Evolutionary conservation across 2,113 vertebrate genomes (phyloP).

Genomic region (Podarcis raffonei): DNA sequence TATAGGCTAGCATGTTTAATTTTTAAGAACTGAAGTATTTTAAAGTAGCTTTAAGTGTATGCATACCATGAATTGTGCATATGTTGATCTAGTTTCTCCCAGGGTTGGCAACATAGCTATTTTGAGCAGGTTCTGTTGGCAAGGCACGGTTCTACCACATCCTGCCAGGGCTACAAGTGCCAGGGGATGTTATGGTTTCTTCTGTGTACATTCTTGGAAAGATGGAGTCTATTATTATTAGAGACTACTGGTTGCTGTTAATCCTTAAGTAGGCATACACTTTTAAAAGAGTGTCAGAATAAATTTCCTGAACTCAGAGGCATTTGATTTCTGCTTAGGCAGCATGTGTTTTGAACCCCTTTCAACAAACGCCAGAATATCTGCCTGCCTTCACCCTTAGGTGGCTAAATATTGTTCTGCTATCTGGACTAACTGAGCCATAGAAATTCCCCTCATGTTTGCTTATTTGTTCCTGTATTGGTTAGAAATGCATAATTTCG

Average conservation of each 20-base stretch:
- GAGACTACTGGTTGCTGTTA: background rate
- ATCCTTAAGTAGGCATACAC: background rate
- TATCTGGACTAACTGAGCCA: background rate
- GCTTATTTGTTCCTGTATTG: background rate
- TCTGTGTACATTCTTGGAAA: background rate
- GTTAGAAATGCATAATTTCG: background rate
- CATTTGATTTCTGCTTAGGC: background rate
- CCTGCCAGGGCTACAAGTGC: background rate
- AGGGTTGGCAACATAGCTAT: background rate
- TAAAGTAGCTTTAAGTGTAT: background rate
- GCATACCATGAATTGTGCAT: background rate
- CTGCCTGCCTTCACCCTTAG: background rate
- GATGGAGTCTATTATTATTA: background rate
- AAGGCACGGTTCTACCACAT: background rate
- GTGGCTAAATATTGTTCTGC: background rate
- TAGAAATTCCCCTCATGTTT: background rate
- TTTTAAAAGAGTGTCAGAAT: background rate
- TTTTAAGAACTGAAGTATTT: background rate
- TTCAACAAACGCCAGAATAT: background rate
- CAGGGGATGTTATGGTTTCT: background rate
- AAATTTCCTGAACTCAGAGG: background rate
- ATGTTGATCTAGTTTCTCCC: background rate
- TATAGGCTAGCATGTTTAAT: background rate
- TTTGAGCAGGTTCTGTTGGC: background rate
- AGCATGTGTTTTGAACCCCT: background rate